These are phyloP conservation scores for Turnix velox DNA, from an alignment of 2,113 vertebrate species.

Conservation along the genomic window DNA sequence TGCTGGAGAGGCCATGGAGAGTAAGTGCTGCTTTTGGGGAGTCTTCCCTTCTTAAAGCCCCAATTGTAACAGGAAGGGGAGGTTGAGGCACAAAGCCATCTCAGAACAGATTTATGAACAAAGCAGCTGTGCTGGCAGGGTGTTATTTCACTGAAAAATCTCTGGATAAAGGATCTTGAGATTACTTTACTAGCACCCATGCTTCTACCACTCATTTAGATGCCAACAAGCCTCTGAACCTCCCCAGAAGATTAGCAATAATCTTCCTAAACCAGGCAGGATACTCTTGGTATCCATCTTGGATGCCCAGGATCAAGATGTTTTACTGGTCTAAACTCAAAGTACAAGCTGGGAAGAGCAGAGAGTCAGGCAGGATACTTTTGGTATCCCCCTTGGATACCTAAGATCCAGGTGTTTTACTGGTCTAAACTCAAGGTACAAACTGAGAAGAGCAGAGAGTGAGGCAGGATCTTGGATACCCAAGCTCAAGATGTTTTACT, in stretches of 20 bases:
- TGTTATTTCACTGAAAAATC: not conserved
- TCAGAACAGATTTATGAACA: not conserved
- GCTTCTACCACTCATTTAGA: not conserved
- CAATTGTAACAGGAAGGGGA: not conserved
- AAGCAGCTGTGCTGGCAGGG: not conserved
- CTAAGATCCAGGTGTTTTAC: not conserved
- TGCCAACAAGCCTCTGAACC: not conserved
- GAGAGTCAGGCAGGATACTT: not conserved
- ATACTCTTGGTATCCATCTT: not conserved
- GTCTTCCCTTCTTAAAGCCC: not conserved
- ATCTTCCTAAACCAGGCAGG: not conserved
- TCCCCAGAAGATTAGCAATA: not conserved
- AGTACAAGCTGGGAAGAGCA: not conserved
- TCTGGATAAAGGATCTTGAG: not conserved
- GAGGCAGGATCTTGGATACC: too few relatives aligned
- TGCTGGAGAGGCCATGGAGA: not conserved
- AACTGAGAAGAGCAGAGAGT: too few relatives aligned
- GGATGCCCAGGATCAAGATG: not conserved
- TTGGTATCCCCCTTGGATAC: not conserved
- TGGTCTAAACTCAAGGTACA: not conserved
- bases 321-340: not conserved
- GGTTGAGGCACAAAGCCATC: not conserved
- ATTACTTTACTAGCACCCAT: not conserved
- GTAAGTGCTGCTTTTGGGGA: not conserved
- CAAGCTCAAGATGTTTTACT: too few relatives aligned